Evolutionary conservation across 2,113 vertebrate species (phyloP).

Genomic region (Argyrosomus japonicus): DNA sequence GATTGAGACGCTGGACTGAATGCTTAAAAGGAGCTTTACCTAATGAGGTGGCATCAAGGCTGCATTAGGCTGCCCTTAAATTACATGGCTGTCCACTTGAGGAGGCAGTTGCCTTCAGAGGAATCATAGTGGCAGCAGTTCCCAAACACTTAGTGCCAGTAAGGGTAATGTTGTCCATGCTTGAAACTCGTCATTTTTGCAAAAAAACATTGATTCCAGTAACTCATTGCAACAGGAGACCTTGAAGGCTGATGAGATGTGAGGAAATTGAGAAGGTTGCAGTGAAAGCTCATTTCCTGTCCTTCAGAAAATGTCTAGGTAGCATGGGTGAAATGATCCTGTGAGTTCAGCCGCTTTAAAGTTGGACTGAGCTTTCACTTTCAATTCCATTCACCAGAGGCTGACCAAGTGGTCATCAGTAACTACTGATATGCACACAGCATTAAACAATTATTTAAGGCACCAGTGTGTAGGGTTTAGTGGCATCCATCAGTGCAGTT

Average conservation of each 20-base stretch:
- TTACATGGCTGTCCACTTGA: slow-evolving; percentile 53
- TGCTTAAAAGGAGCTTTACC: slow-evolving; percentile 44
- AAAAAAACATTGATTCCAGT: slow-evolving; percentile 52
- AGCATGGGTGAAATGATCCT: neutral
- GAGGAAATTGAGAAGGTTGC: slow-evolving; percentile 42
- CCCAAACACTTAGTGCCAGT: slow-evolving; percentile 59
- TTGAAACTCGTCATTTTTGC: slow-evolving; percentile 56
- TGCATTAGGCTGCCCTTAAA: slow-evolving; percentile 63
- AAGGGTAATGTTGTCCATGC: slow-evolving; percentile 42
- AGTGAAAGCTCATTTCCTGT: slow-evolving; percentile 40
- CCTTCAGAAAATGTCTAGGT: slow-evolving; percentile 38
- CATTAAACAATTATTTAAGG: neutral
- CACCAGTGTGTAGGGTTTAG: too few relatives aligned
- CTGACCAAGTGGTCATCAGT: neutral
- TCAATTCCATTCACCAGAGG: neutral
- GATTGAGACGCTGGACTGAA: slow-evolving; percentile 16
- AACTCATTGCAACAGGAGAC: slow-evolving; percentile 29
- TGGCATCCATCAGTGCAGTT: too few relatives aligned
- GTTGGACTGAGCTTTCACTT: neutral
- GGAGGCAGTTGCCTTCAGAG: slow-evolving; percentile 53
- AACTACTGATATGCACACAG: neutral
- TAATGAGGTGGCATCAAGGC: slow-evolving; percentile 64
- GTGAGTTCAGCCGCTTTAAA: slow-evolving; percentile 16
- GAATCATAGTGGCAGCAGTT: slow-evolving; percentile 40
- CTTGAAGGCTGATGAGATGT: slow-evolving; percentile 57